phyloP scores from a whole-genome alignment of 2,888 invertebrate species.

The Baronia brevicornis region DNA sequence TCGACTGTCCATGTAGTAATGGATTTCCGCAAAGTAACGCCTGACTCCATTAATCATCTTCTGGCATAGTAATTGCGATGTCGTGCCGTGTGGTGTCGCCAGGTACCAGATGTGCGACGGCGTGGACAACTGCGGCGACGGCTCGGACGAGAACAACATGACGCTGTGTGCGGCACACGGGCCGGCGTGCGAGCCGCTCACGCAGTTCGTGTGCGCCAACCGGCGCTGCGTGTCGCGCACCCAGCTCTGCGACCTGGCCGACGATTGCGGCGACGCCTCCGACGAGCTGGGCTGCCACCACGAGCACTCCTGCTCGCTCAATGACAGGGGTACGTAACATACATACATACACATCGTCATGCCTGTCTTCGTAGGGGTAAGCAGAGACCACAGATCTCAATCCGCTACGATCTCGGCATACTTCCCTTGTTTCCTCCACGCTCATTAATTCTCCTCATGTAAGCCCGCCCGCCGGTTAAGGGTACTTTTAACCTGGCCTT shows the following conservation, averaged over 20 bases:
- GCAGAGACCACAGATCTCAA: too few species aligned
- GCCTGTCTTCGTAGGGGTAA: too few species aligned
- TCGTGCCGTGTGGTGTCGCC: too few species aligned
- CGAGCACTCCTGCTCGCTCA: constrained; percentile 70
- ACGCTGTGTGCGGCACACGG: constrained; percentile 87
- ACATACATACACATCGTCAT: too few species aligned
- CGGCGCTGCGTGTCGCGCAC: constrained; percentile 86
- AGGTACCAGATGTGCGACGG: constrained; percentile 92
- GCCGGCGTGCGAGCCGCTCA: constrained; percentile 83
- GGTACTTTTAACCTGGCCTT: too few species aligned
- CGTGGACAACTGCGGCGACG: constrained; percentile 94
- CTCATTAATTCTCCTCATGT: neutral
- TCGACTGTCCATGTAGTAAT: too few species aligned
- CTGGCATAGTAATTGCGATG: too few species aligned
- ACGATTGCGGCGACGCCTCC: constrained; percentile 93
- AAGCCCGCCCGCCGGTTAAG: constrained; percentile 23
- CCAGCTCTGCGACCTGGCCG: constrained; percentile 90
- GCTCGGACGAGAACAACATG: constrained; percentile 96
- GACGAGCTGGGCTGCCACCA: constrained; percentile 94
- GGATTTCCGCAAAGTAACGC: too few species aligned
- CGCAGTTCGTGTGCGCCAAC: constrained; percentile 92
- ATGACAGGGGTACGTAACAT: constrained; percentile 44
- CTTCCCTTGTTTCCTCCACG: too few species aligned
- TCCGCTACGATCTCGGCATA: too few species aligned
- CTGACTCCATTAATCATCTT: too few species aligned